Conservation (phyloP, 2,888 invertebrate genomes). For the Alsophila aescularia region DNA sequence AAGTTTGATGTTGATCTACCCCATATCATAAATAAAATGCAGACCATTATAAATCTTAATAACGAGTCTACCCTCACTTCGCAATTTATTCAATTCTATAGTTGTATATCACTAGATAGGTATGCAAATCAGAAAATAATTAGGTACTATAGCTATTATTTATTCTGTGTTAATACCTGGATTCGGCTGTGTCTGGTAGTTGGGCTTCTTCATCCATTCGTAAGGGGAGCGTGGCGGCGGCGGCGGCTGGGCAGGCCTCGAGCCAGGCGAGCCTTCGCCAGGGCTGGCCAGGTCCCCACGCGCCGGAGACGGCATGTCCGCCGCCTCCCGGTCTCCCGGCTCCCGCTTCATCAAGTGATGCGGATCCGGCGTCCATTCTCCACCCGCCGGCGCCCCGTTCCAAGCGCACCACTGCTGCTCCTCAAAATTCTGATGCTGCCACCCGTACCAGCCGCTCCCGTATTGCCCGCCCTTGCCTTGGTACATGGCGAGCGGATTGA, state of each 20-base stretch:
- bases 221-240: conserved; percentile 91
- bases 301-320: conserved; percentile 77
- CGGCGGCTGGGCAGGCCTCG: conserved; percentile 83
- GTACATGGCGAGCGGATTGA: conserved; percentile 88
- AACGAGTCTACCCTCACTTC: no score
- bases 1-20: no score
- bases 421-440: conserved; percentile 82
- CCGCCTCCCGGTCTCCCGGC: conserved; percentile 72
- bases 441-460: conserved; percentile 79
- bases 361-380: conserved; percentile 77
- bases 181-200: conserved; percentile 93
- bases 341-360: conserved; percentile 78
- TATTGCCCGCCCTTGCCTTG: conserved; percentile 86
- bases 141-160: no score
- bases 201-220: conserved; percentile 96
- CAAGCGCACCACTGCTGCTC: conserved; percentile 85
- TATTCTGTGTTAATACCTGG: conserved; percentile 86
- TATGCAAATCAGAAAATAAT: no score
- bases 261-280: conserved; percentile 80
- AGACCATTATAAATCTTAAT: no score
- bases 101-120: no score
- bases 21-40: no score
- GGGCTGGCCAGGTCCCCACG: conserved; percentile 84
- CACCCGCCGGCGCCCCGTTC: conserved; percentile 78
- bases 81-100: no score